phyloP scores from a whole-genome alignment of 2,113 vertebrate genomes.

The rat (Rattus norvegicus) region GRCr8 NC_086023.1:54480001-54480500 shows the following conservation, averaged over 20 bases:
- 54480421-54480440: conserved; percentile 24
- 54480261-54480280: background rate
- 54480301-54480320: background rate
- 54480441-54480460: background rate
- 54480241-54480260: background rate
- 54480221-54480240: background rate
- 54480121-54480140: background rate
- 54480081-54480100: background rate
- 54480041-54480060: background rate
- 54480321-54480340: background rate
- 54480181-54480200: background rate
- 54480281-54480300: background rate
- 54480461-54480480: background rate
- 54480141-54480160: background rate
- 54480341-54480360: background rate
- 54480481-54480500: background rate
- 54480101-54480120: background rate
- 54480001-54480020: background rate
- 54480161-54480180: background rate
- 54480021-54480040: background rate
- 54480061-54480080: background rate
- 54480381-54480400: conserved; percentile 18
- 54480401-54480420: background rate
- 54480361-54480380: background rate
- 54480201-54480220: background rate